Percentiles rank a stretch among this genome's conserved stretches.
Evolutionary conservation across 2,888 invertebrate genomes (phyloP).

Genomic region (Nyleta sp.): DNA sequence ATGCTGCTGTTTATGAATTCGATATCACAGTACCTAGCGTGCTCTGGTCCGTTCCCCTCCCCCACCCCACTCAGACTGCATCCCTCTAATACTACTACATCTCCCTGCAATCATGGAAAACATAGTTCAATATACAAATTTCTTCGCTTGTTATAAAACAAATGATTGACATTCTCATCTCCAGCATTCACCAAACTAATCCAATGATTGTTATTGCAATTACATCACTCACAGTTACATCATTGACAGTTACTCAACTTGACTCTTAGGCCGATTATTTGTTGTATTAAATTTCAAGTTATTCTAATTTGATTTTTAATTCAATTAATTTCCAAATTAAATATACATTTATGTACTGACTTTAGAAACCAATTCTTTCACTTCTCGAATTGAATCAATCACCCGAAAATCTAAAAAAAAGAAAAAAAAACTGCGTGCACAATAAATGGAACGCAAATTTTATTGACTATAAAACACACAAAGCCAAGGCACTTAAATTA

Average conservation of each 20-base stretch:
- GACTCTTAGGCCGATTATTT: background rate
- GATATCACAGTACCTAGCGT: conserved; percentile 83
- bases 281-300: too few species aligned
- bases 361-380: background rate
- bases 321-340: too few species aligned
- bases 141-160: too few species aligned
- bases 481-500: conserved; percentile 33
- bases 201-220: conserved; percentile 18
- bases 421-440: too few species aligned
- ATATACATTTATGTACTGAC: background rate
- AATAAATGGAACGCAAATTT: conserved; percentile 23
- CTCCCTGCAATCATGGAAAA: conserved; percentile 79
- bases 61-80: conserved; percentile 82
- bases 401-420: background rate
- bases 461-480: conserved; percentile 31
- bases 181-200: background rate
- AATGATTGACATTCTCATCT: too few species aligned
- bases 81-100: conserved; percentile 83
- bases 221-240: conserved; percentile 4
- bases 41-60: conserved; percentile 81
- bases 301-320: too few species aligned
- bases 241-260: background rate
- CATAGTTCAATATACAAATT: too few species aligned
- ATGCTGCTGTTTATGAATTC: conserved; percentile 82
- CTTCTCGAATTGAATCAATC: too few species aligned